Evolutionary conservation across 2,888 invertebrate species (phyloP).

Genomic region (Dicycla oo): DNA sequence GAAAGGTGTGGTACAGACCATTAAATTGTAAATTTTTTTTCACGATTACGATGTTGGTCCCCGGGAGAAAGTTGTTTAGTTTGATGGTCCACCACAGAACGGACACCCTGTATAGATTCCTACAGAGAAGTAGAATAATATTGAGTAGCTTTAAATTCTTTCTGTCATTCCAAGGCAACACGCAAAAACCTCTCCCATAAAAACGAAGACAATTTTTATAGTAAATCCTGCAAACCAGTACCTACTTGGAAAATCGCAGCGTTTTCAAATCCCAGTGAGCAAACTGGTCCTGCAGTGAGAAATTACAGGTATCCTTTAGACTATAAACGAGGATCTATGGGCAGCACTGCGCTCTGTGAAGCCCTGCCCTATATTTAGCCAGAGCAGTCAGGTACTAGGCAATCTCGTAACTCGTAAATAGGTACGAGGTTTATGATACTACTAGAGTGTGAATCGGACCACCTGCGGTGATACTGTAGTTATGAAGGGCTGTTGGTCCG

Average conservation of each 20-base stretch:
- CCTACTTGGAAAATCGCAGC: background rate
- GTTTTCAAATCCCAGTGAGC: constrained; percentile 43
- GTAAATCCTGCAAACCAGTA: too few relatives aligned
- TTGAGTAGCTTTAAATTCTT: too few relatives aligned
- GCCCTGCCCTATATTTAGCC: constrained; percentile 58
- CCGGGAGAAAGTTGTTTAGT: too few relatives aligned
- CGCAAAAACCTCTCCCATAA: background rate
- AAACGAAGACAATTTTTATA: background rate
- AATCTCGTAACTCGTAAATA: constrained; percentile 62
- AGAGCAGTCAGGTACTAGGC: constrained; percentile 31
- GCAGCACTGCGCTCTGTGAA: constrained; percentile 48
- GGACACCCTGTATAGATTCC: too few relatives aligned
- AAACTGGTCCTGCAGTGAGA: constrained; percentile 63
- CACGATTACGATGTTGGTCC: too few relatives aligned
- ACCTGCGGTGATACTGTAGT: constrained; percentile 47
- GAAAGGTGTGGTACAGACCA: too few relatives aligned
- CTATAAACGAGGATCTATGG: constrained; percentile 71
- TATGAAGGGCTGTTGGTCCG: constrained; percentile 38
- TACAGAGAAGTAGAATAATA: background rate
- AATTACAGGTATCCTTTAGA: constrained; percentile 71
- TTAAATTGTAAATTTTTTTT: too few relatives aligned
- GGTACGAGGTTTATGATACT: constrained; percentile 47
- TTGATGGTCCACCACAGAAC: too few relatives aligned
- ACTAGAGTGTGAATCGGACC: constrained; percentile 45
- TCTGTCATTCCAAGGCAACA: background rate